Evolutionary conservation across 2,113 vertebrate species (phyloP), one percentile per base, ranked within the genome.

Genomic region (Tachycineta bicolor): DNA sequence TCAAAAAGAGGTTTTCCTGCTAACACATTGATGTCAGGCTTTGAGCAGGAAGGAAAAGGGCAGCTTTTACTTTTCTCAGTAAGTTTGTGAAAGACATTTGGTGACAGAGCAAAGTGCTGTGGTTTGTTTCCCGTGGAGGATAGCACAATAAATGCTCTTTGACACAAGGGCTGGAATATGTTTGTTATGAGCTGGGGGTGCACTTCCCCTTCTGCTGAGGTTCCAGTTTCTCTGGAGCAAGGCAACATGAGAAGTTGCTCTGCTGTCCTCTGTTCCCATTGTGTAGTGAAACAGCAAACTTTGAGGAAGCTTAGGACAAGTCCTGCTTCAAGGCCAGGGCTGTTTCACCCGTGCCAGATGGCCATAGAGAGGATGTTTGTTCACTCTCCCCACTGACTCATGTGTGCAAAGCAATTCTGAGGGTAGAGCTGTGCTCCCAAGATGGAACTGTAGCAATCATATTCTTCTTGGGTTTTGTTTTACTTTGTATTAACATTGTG

Each of bases 21-120:
- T 63, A 12, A 7, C 59, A 22, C 2, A 0, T 6, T 49, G 26
- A 1, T 56, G 67, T 56, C 59, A 33, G 1, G 0, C 46, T 67
- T 52, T 29, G 17, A 73, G 55, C 43, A 49, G 67, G 55, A 69
- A 65, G 15, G 37, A 23, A 11, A 49, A 73, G 17, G 18, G 14
- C 14, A 81, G 13, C 29, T 89, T 68, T 28, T 2, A 2, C 63
- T 91, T 43, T 41, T 43, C 60, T 80, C 24, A n/a, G 10, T 60
- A 18, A 60, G 17, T 64, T 81, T 74, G 26, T 89, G 43, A 47
- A 50, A 73, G 33, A 13, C 19, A 4, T 34, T 60, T 89, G 46
- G 31, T 83, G 50, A 41, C 53, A 55, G 31, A 86, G 39, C 39
- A 58, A 43, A 83, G 24, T 33, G 21, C 29, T 11, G 10, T 5